Conservation (phyloP, 2,113 vertebrate species). For the Megalops atlanticus region DNA sequence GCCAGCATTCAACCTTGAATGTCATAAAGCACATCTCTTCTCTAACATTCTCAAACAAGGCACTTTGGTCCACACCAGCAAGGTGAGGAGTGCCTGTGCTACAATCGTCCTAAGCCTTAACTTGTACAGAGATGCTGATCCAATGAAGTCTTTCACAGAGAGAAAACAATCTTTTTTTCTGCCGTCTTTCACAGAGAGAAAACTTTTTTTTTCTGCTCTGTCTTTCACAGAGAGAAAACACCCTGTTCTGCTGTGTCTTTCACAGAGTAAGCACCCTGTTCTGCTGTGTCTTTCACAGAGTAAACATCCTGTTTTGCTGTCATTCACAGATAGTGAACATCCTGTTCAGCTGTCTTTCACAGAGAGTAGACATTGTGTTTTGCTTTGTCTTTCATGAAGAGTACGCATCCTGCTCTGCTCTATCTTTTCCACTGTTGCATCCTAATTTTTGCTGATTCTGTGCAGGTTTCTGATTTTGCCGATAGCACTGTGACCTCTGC, state of each 20-base stretch:
- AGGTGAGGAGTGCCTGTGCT: background rate
- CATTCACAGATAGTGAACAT: background rate
- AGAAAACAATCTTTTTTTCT: background rate
- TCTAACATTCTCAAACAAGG: background rate
- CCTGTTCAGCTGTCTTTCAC: background rate
- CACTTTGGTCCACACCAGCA: background rate
- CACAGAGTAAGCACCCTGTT: background rate
- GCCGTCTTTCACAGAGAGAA: no score
- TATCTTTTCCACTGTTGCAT: no score
- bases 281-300: background rate
- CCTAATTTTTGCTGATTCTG: slow-evolving; percentile 13
- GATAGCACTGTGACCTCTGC: slow-evolving; percentile 38
- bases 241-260: background rate
- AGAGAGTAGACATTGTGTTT: background rate
- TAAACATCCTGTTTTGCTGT: background rate
- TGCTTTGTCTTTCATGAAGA: background rate
- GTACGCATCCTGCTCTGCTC: background rate
- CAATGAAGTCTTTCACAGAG: background rate
- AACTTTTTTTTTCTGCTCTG: no score
- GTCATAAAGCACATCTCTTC: background rate
- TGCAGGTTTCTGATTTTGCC: slow-evolving; percentile 6
- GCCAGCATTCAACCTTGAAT: slow-evolving; percentile 5
- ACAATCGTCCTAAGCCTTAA: slow-evolving; percentile 21
- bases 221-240: no score
- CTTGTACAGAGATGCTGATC: background rate